A percentile compares a stretch with the other conserved stretches of the same genome.
These are phyloP conservation scores for Phocides pigmalion DNA, from an alignment of 1,140 invertebrate species.

Conservation along the genomic window DNA sequence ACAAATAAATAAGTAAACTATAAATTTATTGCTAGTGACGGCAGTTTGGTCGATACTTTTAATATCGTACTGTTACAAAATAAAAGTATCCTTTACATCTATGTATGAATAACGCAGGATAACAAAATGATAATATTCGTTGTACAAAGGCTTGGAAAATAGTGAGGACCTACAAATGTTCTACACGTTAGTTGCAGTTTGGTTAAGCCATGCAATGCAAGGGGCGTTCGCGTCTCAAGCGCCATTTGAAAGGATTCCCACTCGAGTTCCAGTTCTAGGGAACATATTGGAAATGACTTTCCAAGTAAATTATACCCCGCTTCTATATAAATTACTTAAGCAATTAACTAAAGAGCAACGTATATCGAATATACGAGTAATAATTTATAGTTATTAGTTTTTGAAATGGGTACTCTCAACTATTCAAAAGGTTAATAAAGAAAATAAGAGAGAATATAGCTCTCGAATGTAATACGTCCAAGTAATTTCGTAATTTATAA, in stretches of 20 bases:
- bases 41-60: too few species aligned
- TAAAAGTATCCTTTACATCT: background rate
- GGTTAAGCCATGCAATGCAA: conserved; percentile 4
- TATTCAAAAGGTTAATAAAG: too few species aligned
- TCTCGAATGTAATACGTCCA: too few species aligned
- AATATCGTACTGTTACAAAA: too few species aligned
- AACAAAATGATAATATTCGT: conserved; percentile 16
- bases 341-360: background rate
- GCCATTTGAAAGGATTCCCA: conserved; percentile 27
- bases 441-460: too few species aligned
- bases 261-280: conserved; percentile 9
- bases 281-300: conserved; percentile 20
- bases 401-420: too few species aligned
- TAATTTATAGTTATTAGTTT: too few species aligned
- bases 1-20: too few species aligned
- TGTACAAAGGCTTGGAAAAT: conserved; percentile 8
- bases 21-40: too few species aligned
- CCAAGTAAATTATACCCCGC: conserved; percentile 8
- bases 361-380: too few species aligned
- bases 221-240: conserved; percentile 1
- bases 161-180: conserved; percentile 19
- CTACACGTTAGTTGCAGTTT: conserved; percentile 21
- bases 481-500: too few species aligned
- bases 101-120: conserved; percentile 7
- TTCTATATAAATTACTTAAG: background rate